Evolutionary conservation across 2,888 invertebrate genomes (phyloP).

Genomic region (Acanthosepion esculentum): DNA sequence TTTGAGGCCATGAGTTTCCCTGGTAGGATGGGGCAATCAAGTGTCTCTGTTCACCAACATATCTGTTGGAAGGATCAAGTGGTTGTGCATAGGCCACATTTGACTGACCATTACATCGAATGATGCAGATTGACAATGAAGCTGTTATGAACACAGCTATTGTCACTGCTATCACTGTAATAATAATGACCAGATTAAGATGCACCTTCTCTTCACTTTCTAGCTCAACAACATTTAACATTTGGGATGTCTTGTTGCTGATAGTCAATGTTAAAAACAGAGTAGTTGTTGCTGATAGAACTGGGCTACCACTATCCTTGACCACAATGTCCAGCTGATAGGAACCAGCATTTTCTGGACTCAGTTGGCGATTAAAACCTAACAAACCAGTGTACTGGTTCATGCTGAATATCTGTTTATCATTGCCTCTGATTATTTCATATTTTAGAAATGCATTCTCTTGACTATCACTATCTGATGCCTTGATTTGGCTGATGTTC

Average conservation of each 20-base stretch:
- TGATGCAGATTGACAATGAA: background rate
- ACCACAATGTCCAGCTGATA: conserved; percentile 9
- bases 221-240: conserved; percentile 33
- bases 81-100: conserved; percentile 12
- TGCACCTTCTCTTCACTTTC: background rate
- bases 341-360: background rate
- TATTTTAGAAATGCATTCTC: conserved; percentile 33
- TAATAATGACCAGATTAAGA: conserved; percentile 1
- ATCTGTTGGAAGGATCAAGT: background rate
- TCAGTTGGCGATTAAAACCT: background rate
- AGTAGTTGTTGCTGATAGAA: conserved; percentile 23
- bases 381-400: conserved; percentile 14
- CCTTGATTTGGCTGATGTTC: background rate
- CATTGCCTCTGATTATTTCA: conserved; percentile 14
- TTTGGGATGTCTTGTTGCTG: background rate
- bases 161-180: conserved; percentile 13
- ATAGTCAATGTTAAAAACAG: background rate
- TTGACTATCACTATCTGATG: background rate
- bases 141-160: background rate
- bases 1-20: background rate
- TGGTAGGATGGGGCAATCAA: background rate
- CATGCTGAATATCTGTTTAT: conserved; percentile 9
- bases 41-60: background rate
- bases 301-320: background rate
- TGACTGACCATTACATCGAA: background rate